A percentile compares a stretch with the other conserved stretches of the same genome.
These are phyloP conservation scores for Megaceryle torquata DNA, from an alignment of 2,113 vertebrate genomes.

Conservation along the genomic window DNA sequence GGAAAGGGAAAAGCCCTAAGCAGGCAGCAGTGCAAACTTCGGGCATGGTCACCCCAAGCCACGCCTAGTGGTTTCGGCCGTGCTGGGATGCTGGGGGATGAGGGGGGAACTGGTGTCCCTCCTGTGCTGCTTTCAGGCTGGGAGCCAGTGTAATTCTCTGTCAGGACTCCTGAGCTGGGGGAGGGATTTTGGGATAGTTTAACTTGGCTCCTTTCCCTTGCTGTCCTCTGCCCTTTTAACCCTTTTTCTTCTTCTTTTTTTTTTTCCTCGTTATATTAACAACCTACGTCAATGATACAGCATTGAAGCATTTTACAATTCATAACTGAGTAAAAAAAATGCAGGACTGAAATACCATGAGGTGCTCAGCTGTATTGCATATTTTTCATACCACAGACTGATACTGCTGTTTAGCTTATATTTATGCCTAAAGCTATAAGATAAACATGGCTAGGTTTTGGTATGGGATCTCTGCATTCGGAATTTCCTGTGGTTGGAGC, in stretches of 20 bases:
- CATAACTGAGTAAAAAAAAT: not conserved
- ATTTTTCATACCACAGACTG: not conserved
- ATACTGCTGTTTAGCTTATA: not conserved
- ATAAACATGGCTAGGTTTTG: not conserved
- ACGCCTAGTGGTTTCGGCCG: not conserved
- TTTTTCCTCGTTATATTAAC: not conserved
- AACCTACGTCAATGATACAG: not conserved
- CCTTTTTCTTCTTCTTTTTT: not conserved
- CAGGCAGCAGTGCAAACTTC: not conserved
- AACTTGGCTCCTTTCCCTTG: not conserved
- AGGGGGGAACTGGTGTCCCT: no score
- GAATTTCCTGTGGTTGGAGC: not conserved
- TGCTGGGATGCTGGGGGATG: fast-evolving
- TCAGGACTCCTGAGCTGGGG: not conserved
- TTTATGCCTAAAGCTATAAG: not conserved
- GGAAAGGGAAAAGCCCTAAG: not conserved
- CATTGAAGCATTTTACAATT: not conserved
- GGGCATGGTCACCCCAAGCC: fast-evolving
- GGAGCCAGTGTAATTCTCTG: not conserved
- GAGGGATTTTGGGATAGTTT: not conserved
- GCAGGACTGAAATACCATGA: not conserved
- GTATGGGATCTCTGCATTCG: not conserved
- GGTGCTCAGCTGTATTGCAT: not conserved
- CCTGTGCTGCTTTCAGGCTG: not conserved
- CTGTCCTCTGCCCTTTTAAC: not conserved